Evolutionary conservation across 2,888 invertebrate species (phyloP), one percentile per base, ranked within the genome.

Genomic region (Tenthredo amoena): DNA sequence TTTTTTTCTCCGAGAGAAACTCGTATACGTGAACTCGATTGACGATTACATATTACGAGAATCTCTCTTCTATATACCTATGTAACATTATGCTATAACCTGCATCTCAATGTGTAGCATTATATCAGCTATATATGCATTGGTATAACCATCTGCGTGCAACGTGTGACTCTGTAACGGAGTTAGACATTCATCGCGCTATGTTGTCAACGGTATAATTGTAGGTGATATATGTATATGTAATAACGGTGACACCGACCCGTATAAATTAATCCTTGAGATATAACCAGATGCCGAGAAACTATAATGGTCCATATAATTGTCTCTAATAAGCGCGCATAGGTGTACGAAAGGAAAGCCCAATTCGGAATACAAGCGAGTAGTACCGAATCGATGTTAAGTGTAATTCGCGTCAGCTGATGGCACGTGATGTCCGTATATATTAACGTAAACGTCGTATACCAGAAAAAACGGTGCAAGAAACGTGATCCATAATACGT

Each of bases 321-420:
- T 55, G 55, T 6, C 55, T 55, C 1, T n/a, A 7, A 55, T 50
- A 50, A 6, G 6, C 55, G 55, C n/a, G 18, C n/a, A n/a, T 18
- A 50, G 55, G 55, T n/a, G 7, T n/a, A 55, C 55, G n/a, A 55
- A 55, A 1, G 55, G n/a, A n/a, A 55, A 55, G 55, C 55, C n/a
- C 18, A 55, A n/a, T 55, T 55, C n/a, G n/a, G 55, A 55, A 55
- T 55, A 55, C n/a, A 55, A 55, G 7, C n/a, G 1, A 7, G 26
- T 4, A 26, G 58, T 21, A 26, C 26, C 1, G 26, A 31, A 12
- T 12, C 34, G 18, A 68, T 68, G 31, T 18, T 68, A 18, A 34
- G 34, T 18, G 68, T 62, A 62, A 62, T 62, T 62, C 62, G 10
- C 12, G 34, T 68, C 68, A 68, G 68, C 34, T 68, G 68, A 68